phyloP scores from a whole-genome alignment of 2,113 vertebrate genomes.

The Tiliqua scincoides region DNA sequence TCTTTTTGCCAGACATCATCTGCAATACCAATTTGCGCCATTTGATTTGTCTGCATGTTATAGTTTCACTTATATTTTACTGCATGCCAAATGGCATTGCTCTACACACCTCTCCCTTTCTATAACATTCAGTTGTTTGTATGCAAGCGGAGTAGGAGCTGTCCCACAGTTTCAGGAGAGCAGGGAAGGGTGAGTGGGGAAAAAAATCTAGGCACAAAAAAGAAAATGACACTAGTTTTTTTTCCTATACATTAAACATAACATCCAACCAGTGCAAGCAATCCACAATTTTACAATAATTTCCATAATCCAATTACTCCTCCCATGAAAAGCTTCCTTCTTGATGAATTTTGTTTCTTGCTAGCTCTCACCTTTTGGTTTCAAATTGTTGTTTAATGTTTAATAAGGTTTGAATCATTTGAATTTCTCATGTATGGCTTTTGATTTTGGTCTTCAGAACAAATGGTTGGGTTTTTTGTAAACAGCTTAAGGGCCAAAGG shows the following conservation, averaged over 20 bases:
- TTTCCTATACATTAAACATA: neutral
- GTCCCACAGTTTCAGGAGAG: slow-evolving; percentile 73
- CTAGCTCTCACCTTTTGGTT: too few species aligned
- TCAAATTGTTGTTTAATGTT: too few species aligned
- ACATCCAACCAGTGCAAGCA: neutral
- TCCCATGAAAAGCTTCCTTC: neutral
- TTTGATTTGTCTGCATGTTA: neutral
- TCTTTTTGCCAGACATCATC: neutral
- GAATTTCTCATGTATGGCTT: too few species aligned
- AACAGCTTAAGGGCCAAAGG: too few species aligned
- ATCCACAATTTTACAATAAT: neutral
- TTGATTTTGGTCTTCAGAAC: too few species aligned
- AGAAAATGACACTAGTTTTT: neutral
- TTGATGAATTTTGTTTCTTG: too few species aligned
- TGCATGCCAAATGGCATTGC: neutral
- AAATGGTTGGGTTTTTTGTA: too few species aligned
- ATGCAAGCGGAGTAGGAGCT: slow-evolving; percentile 53
- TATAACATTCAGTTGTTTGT: neutral
- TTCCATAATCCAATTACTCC: neutral
- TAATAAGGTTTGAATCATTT: too few species aligned
- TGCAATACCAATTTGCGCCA: neutral
- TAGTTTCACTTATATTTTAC: slow-evolving; percentile 12
- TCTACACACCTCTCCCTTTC: neutral
- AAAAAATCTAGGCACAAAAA: neutral
- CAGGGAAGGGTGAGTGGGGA: neutral